Conservation (phyloP, 2,888 invertebrate genomes). For the Helicoverpa assulta region DNA sequence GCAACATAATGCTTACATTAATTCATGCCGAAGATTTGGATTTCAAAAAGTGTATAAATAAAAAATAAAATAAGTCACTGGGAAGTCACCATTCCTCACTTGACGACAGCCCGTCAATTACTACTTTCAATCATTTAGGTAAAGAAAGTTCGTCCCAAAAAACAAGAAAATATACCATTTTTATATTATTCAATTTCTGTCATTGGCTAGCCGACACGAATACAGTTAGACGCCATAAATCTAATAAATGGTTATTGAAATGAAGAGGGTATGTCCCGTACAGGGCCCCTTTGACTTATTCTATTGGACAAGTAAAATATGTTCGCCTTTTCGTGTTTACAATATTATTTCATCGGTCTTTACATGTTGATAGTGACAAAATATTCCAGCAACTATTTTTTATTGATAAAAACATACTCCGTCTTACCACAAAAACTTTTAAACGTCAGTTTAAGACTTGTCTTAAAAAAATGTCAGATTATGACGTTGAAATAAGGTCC, state of each 20-base stretch:
- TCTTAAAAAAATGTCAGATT: too few species aligned
- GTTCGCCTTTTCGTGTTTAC: conserved; percentile 54
- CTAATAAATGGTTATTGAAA: conserved; percentile 80
- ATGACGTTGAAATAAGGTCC: too few species aligned
- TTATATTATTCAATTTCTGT: conserved; percentile 75
- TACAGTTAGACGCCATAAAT: conserved; percentile 75
- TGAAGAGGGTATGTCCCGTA: conserved; percentile 76
- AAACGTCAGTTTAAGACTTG: too few species aligned
- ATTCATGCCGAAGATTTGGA: too few species aligned
- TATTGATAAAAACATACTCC: too few species aligned
- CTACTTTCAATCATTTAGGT: too few species aligned
- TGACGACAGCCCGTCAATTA: too few species aligned
- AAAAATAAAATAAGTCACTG: too few species aligned
- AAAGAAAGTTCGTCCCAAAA: conserved; percentile 4
- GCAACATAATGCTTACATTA: too few species aligned
- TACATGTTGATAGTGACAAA: conserved; percentile 37
- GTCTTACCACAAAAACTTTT: too few species aligned
- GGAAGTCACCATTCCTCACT: too few species aligned
- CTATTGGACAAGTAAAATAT: conserved; percentile 67
- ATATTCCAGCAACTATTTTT: not conserved
- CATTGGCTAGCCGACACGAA: conserved; percentile 69
- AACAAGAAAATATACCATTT: conserved; percentile 50
- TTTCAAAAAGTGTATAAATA: too few species aligned
- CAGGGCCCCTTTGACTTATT: conserved; percentile 67
- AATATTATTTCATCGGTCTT: conserved; percentile 46